Base-by-base conservation (phyloP, 1,140 invertebrate genomes). In the Dysdera silvatica region DNA sequence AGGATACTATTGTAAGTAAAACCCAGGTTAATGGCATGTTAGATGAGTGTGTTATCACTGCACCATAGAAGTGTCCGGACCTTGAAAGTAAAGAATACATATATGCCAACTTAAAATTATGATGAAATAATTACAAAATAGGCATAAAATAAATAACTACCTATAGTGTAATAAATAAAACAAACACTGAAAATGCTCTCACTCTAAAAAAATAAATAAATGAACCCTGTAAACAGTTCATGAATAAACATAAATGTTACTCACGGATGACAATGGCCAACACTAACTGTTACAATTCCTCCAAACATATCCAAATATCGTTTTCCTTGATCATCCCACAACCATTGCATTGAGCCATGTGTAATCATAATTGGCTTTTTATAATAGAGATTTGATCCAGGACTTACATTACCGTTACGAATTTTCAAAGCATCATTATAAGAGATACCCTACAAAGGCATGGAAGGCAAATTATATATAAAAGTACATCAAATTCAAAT, bases 241-340 rank as follows among this genome's bases (percentile, higher is more conserved):
- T n/a, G n/a, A n/a, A n/a, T n/a, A n/a, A n/a, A n/a, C n/a, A n/a
- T n/a, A 49, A 7, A 52, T 0, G 5, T n/a, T 24, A 83, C 87
- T 86, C 82, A 95, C 90, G 94, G 94, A 81, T 98, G 95, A 75
- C 90, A 96, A 75, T 98, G 95, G 23, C 95, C 95, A n/a, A 98
- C 91, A 53, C 89, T 92, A 28, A 98, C 87, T 0, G 95, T 98
- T 3, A 95, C 93, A 68, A 98, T 96, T 14, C 95, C 95, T 10
- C 84, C 94, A 76, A 95, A 95, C 78, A 96, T 84, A 76, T 98
- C 95, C 26, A 98, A 79, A 76, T 96, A 98, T 70, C 90, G 79
- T 67, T 83, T 85, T 6, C 91, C 91, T 49, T 83, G 79, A 56
- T 89, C 81, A 74, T 97, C 94, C 76, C 84, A 98, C 2, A 98